phyloP scores from a whole-genome alignment of 2,797 vertebrate species.

The Heliangelus exortis region DNA sequence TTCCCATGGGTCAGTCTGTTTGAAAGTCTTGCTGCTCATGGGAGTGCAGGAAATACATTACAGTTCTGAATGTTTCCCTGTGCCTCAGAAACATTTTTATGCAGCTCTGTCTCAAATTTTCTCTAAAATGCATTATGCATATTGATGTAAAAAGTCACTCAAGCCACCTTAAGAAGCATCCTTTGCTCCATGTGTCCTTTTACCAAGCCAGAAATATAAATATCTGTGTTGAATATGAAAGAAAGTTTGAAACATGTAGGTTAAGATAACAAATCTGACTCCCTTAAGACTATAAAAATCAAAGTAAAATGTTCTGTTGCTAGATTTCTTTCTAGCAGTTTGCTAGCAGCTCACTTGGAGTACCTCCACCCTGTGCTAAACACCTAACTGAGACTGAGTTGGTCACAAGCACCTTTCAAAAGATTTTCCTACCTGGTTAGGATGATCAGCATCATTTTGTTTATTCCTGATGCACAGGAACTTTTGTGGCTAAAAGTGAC shows the following conservation, averaged over 20 bases:
- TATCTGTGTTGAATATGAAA: neutral
- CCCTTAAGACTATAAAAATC: neutral
- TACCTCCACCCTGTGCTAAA: neutral
- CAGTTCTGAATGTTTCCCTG: neutral
- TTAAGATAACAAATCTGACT: neutral
- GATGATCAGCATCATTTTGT: neutral
- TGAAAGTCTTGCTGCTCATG: neutral
- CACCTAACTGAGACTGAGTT: neutral
- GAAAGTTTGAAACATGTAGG: neutral
- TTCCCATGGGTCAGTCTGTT: neutral
- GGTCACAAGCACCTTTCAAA: neutral
- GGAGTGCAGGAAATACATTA: neutral
- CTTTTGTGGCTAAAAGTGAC: neutral
- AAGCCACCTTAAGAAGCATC: neutral
- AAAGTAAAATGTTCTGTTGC: neutral
- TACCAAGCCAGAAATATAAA: neutral
- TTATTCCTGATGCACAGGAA: neutral
- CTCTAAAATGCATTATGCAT: neutral
- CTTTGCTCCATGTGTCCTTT: neutral
- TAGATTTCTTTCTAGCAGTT: neutral
- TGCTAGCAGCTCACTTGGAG: neutral
- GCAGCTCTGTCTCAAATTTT: neutral
- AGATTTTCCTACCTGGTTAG: neutral
- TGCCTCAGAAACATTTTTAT: neutral
- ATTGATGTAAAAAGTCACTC: neutral